Evolutionary conservation across 2,888 invertebrate genomes (phyloP).

Genomic region (Malacosoma neustria): DNA sequence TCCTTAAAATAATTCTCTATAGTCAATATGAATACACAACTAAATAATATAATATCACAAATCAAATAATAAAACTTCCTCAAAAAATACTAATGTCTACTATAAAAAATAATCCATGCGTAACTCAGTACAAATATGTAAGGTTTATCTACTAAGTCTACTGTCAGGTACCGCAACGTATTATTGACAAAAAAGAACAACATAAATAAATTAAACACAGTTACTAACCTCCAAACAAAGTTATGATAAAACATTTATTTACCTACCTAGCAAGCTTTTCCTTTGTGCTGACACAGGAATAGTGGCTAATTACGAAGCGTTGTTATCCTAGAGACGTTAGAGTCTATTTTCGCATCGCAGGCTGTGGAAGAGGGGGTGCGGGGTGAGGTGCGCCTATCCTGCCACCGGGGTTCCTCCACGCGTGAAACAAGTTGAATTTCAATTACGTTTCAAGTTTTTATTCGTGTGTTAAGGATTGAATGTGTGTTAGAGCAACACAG

Average conservation of each 20-base stretch:
- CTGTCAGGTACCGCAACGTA: too few species aligned
- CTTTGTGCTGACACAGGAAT: slow-evolving; percentile 37
- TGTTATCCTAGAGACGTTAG: slow-evolving; percentile 48
- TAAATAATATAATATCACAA: too few species aligned
- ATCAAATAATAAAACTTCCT: too few species aligned
- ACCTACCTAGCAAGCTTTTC: slow-evolving; percentile 40
- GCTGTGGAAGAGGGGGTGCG: slow-evolving; percentile 16
- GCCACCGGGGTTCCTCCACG: slow-evolving; percentile 34
- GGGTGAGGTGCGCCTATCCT: slow-evolving; percentile 49
- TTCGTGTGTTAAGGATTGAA: slow-evolving; percentile 36
- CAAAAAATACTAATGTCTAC: too few species aligned
- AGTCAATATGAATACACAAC: too few species aligned
- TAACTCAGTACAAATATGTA: too few species aligned
- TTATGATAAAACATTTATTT: slow-evolving; percentile 31
- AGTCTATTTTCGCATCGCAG: slow-evolving; percentile 52
- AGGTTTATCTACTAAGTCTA: too few species aligned
- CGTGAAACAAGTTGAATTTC: slow-evolving; percentile 43
- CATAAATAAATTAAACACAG: slow-evolving; percentile 5
- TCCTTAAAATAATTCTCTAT: too few species aligned
- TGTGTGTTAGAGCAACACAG: slow-evolving; percentile 52
- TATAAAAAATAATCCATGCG: too few species aligned
- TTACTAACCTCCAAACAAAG: slow-evolving; percentile 18
- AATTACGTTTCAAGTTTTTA: slow-evolving; percentile 41
- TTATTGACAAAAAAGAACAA: neutral
- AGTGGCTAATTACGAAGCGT: slow-evolving; percentile 51